Percentiles rank a stretch among this genome's conserved stretches.
phyloP scores from a whole-genome alignment of 1,140 invertebrate species.

The Helicoverpa zea region DNA sequence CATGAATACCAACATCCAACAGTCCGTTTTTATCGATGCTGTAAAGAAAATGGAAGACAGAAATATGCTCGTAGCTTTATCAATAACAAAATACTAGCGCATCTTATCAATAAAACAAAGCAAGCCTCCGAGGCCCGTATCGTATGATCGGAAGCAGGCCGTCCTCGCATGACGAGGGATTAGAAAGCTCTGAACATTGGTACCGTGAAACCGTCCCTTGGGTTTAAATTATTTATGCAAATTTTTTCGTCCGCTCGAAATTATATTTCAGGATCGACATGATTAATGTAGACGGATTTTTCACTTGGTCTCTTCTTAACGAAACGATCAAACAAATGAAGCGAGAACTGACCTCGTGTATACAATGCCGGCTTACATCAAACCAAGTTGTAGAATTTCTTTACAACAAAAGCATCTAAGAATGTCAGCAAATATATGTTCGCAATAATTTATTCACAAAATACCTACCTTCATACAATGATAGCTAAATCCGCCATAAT shows the following conservation, averaged over 20 bases:
- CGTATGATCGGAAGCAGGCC: slow-evolving; percentile 54
- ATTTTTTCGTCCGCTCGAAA: slow-evolving; percentile 83
- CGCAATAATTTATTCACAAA: neutral
- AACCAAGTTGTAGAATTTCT: slow-evolving; percentile 66
- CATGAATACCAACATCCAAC: slow-evolving; percentile 10
- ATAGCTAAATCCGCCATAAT: slow-evolving; percentile 63
- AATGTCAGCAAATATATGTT: no score
- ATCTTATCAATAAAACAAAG: slow-evolving; percentile 47
- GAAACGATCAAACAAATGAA: slow-evolving; percentile 83
- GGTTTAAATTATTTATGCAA: slow-evolving; percentile 86
- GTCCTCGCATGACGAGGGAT: slow-evolving; percentile 59
- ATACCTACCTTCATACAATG: slow-evolving; percentile 51
- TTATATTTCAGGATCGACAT: slow-evolving; percentile 83
- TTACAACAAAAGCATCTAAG: slow-evolving; percentile 57
- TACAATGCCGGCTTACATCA: slow-evolving; percentile 63
- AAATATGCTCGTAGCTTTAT: slow-evolving; percentile 21
- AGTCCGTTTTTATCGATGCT: slow-evolving; percentile 19
- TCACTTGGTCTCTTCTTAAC: slow-evolving; percentile 81
- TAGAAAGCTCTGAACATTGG: slow-evolving; percentile 64
- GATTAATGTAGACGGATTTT: slow-evolving; percentile 85
- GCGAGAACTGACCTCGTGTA: slow-evolving; percentile 70
- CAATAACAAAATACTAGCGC: slow-evolving; percentile 30
- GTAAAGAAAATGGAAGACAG: slow-evolving; percentile 32
- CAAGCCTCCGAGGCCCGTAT: slow-evolving; percentile 42
- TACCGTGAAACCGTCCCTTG: slow-evolving; percentile 63